Conservation (phyloP, 2,888 invertebrate species). For the Serrognathus titanus region DNA sequence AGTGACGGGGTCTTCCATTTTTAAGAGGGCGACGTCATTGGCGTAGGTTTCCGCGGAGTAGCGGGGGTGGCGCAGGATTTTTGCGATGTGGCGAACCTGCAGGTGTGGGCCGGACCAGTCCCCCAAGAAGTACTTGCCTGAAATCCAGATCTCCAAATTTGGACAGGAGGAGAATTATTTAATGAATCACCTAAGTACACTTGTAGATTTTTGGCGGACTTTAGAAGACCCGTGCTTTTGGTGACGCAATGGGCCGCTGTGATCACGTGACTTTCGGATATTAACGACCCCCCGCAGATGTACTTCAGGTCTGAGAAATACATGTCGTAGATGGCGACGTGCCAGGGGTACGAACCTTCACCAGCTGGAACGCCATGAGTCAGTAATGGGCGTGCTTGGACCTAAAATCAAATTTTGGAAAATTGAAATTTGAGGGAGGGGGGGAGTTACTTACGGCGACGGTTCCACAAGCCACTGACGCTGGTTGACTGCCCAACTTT, state of each 20-base stretch:
- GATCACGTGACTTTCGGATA: constrained; percentile 37
- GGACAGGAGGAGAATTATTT: not conserved
- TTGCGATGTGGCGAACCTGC: constrained; percentile 40
- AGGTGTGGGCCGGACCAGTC: constrained; percentile 43
- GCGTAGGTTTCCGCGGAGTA: constrained; percentile 38
- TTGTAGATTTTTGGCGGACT: constrained; percentile 40
- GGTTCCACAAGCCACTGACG: constrained; percentile 35
- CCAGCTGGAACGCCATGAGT: constrained; percentile 57
- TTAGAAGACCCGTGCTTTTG: constrained; percentile 27
- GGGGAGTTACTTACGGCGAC: constrained; percentile 36
- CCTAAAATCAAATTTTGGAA: not conserved
- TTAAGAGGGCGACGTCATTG: constrained; percentile 42
- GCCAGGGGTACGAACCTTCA: constrained; percentile 68
- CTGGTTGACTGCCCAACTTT: constrained; percentile 16
- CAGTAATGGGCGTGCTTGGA: constrained; percentile 54
- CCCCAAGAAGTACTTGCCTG: constrained; percentile 44
- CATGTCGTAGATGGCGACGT: constrained; percentile 61
- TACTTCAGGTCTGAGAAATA: constrained; percentile 41
- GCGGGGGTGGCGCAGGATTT: constrained; percentile 38
- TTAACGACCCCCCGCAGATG: constrained; percentile 42
- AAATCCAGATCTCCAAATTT: constrained; percentile 9
- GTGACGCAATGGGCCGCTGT: constrained; percentile 46
- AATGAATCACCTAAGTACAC: constrained; percentile 41
- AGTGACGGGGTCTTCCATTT: constrained; percentile 32
- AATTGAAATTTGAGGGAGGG: not conserved